Evolutionary conservation across 2,888 invertebrate genomes (phyloP), one percentile per base, ranked within the genome.

Genomic region (Phragmatobia fuliginosa): DNA sequence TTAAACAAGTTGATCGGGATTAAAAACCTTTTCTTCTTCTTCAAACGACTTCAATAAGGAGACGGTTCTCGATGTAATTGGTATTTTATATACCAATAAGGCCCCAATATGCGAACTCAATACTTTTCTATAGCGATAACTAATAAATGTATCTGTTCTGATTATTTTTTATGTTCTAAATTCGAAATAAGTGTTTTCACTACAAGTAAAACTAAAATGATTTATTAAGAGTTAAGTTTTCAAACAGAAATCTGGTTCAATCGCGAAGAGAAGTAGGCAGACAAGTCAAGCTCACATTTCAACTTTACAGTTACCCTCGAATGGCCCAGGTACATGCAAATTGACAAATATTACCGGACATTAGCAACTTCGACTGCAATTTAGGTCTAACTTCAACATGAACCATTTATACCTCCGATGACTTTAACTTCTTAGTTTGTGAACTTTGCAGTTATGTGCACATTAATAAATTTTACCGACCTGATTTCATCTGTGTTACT

Each of bases 331-430:
- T 79, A 90, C 85, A 91, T 92, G 92, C 83, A 92, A 93, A 93
- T 93, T 92, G 92, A 91, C 92, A 92, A 92, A 93, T 89, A 92
- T 87, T 82, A 85, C 84, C 82, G 83, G 83, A 82, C 75, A 75
- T 36, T 18, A 74, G 78, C 77, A 68, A 68, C 74, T 74, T 70
- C 69, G 66, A 68, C 32, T 62, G 60, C 66, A 60, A 28, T 70
- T 66, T 62, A 62, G 62, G 60, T 67, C 36, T 28, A 36, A 66
- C 56, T 61, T 33, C 33, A 59, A 25, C 28, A 66, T 62, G 28
- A 62, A 45, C 45, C 41, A n/a, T 52, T 38, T 56, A 32, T 31
- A 31, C 62, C 10, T 62, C 41, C 41, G 31, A 6, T 62, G 38
- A 28, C 25, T 28, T 38, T 18, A 62, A 38, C 16, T 38, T 28